Evolutionary conservation across 2,113 vertebrate species (phyloP).

Genomic region (Dasyornis broadbenti): DNA sequence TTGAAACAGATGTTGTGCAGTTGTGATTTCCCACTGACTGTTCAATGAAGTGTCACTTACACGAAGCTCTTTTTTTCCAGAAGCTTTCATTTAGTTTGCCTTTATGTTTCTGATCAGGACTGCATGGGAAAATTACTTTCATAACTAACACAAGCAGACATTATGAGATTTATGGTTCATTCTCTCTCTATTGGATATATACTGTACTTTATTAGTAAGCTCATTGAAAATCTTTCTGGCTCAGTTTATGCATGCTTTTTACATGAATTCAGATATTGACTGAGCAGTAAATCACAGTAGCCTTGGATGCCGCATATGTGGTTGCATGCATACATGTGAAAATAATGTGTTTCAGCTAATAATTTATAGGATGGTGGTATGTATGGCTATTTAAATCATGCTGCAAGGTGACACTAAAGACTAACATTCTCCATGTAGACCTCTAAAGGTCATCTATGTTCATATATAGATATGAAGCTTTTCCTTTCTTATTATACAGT

Average conservation of each 20-base stretch:
- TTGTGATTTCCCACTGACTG: neutral
- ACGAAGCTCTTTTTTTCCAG: neutral
- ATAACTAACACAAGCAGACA: neutral
- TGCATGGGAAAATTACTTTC: neutral
- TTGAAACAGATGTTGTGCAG: neutral
- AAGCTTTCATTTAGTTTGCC: neutral
- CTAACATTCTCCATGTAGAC: neutral
- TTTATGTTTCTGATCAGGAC: neutral
- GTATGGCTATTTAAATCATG: neutral
- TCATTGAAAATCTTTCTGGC: neutral
- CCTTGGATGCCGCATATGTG: accelerated
- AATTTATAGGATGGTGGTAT: neutral
- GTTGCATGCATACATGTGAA: neutral
- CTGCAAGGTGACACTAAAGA: neutral
- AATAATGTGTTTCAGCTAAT: neutral
- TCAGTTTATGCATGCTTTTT: neutral
- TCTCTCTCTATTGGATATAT: neutral
- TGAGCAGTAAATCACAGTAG: neutral
- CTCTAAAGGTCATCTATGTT: neutral
- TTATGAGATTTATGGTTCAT: neutral
- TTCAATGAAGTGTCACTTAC: neutral
- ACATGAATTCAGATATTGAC: neutral
- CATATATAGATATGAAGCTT: neutral
- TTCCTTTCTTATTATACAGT: neutral
- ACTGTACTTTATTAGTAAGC: neutral